Conservation (phyloP, 64 coral and sea anemone species). For the Catalaphyllia jardinei region DNA sequence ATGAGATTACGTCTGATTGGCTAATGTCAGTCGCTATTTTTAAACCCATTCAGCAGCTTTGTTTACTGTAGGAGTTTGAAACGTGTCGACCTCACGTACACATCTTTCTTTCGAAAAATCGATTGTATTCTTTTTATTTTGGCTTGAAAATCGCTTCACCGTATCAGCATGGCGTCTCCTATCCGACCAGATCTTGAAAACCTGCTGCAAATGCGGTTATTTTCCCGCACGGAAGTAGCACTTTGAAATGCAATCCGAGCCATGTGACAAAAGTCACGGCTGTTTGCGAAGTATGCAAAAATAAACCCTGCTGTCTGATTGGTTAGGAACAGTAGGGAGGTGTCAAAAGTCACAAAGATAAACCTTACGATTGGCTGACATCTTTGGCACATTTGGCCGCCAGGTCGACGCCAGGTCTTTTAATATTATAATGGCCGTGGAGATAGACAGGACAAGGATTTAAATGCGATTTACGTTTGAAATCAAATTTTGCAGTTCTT, state of each 20-base stretch:
- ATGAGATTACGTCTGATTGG: constrained; percentile 26
- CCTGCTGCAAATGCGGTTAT: background rate
- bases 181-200: constrained; percentile 16
- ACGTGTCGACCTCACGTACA: background rate
- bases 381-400: background rate
- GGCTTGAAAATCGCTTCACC: background rate
- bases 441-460: constrained; percentile 21
- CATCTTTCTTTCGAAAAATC: background rate
- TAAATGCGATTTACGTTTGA: background rate
- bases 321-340: background rate
- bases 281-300: background rate
- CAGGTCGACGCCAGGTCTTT: constrained; percentile 1
- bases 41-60: constrained; percentile 45
- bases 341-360: background rate
- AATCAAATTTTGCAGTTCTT: constrained; percentile 27
- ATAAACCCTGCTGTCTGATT: background rate
- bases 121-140: background rate
- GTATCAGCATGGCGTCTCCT: background rate
- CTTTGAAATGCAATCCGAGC: constrained; percentile 13
- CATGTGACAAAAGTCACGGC: constrained; percentile 31
- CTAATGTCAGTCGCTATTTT: constrained; percentile 18
- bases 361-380: constrained; percentile 18
- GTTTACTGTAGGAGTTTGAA: background rate
- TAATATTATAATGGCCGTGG: background rate
- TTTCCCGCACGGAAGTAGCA: background rate